Conservation (phyloP, 2,113 vertebrate genomes). For the Misgurnus mizolepis region DNA sequence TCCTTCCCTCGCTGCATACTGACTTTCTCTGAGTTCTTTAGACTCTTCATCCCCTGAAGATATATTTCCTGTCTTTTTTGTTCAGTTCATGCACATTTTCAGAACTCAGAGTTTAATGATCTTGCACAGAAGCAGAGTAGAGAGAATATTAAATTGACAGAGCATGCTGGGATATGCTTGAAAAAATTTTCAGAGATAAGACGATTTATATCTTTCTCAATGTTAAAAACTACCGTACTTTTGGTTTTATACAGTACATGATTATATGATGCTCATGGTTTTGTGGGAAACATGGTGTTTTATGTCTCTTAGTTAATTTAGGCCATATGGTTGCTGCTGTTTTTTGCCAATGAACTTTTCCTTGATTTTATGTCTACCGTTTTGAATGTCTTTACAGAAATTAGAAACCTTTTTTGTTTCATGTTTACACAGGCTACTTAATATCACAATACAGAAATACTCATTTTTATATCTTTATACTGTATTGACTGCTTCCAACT, state of each 20-base stretch:
- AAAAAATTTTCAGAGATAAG: background rate
- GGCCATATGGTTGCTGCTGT: background rate
- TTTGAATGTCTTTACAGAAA: background rate
- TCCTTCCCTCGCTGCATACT: background rate
- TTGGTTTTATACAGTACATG: background rate
- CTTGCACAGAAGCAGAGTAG: background rate
- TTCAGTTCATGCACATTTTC: background rate
- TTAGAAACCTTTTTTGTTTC: background rate
- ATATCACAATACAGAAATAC: background rate
- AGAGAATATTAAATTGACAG: background rate
- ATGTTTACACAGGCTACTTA: background rate
- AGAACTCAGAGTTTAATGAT: background rate
- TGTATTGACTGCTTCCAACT: background rate
- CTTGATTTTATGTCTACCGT: no score
- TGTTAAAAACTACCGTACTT: background rate
- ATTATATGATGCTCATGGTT: no score
- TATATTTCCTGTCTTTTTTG: background rate
- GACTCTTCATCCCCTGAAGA: background rate
- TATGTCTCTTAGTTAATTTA: background rate
- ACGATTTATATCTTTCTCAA: background rate
- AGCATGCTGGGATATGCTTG: background rate
- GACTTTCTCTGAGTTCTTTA: slow-evolving; percentile 18
- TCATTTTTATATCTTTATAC: background rate
- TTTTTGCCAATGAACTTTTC: background rate
- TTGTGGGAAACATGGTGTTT: background rate